phyloP scores from a whole-genome alignment of 2,113 vertebrate genomes.

The Peromyscus polionotus region DNA sequence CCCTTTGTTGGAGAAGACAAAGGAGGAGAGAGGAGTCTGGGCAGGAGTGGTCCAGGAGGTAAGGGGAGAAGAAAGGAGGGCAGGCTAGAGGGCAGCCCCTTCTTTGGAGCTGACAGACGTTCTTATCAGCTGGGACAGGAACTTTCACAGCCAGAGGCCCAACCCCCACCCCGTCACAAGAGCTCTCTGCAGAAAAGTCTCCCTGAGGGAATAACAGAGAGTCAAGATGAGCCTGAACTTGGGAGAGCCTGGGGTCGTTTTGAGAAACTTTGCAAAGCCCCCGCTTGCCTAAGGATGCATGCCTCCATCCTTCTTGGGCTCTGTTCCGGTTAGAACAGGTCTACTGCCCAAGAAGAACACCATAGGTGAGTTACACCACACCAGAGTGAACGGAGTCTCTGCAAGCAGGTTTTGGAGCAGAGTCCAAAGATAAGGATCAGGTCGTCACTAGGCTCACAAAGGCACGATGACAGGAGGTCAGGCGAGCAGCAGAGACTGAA shows the following conservation, averaged over 20 bases:
- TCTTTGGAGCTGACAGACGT: slow-evolving; percentile 76
- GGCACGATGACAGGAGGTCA: background rate
- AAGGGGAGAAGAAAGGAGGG: slow-evolving; percentile 73
- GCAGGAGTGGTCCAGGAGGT: background rate
- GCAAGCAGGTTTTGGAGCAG: background rate
- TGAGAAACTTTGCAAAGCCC: background rate
- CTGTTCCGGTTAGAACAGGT: background rate
- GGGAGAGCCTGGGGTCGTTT: background rate
- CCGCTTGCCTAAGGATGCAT: background rate
- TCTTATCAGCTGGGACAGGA: slow-evolving; percentile 66
- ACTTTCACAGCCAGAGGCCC: slow-evolving; percentile 30
- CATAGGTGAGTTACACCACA: background rate
- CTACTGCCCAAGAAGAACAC: background rate
- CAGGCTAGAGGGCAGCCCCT: background rate
- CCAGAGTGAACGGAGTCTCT: background rate
- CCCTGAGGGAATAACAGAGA: background rate
- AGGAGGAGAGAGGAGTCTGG: background rate
- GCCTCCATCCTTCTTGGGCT: background rate
- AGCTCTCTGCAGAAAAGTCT: background rate
- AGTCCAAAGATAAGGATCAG: background rate
- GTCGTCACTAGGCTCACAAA: background rate
- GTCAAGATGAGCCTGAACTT: background rate
- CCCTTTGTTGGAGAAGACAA: slow-evolving; percentile 62
- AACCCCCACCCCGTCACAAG: background rate
- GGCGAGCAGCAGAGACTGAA: background rate